Percentiles rank a stretch among this genome's conserved stretches.
phyloP scores from a whole-genome alignment of 2,113 vertebrate genomes.

The Channa argus region DNA sequence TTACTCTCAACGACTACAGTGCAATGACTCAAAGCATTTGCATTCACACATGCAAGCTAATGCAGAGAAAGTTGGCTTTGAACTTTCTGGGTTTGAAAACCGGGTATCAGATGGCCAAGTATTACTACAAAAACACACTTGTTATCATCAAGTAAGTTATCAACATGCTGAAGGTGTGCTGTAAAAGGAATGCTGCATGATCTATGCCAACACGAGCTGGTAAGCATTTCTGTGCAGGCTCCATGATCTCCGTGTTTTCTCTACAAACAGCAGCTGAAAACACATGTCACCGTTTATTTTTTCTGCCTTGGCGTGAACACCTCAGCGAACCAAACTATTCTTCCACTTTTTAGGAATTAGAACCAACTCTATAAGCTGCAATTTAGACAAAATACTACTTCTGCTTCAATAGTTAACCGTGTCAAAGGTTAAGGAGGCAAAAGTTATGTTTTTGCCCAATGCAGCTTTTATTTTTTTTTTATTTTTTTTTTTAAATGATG shows the following conservation, averaged over 20 bases:
- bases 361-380: not conserved
- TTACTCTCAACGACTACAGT: too few relatives aligned
- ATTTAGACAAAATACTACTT: not conserved
- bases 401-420: conserved; percentile 17
- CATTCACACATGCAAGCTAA: not conserved
- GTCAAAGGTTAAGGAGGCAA: conserved; percentile 2
- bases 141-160: not conserved
- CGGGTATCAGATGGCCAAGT: not conserved
- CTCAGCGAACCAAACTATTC: not conserved
- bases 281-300: not conserved
- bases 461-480: not conserved
- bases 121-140: not conserved
- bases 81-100: not conserved
- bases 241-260: not conserved
- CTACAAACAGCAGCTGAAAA: conserved; percentile 10
- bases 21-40: too few relatives aligned
- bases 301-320: not conserved
- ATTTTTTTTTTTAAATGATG: not conserved
- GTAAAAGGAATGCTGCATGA: not conserved
- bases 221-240: not conserved
- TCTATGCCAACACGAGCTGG: not conserved
- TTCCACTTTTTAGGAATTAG: not conserved
- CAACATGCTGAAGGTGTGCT: not conserved
- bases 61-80: not conserved
- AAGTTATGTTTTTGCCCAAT: not conserved